A percentile compares a stretch with the other conserved stretches of the same genome.
Conservation (phyloP, 2,113 vertebrate genomes). For the Myocastor coypus region DNA sequence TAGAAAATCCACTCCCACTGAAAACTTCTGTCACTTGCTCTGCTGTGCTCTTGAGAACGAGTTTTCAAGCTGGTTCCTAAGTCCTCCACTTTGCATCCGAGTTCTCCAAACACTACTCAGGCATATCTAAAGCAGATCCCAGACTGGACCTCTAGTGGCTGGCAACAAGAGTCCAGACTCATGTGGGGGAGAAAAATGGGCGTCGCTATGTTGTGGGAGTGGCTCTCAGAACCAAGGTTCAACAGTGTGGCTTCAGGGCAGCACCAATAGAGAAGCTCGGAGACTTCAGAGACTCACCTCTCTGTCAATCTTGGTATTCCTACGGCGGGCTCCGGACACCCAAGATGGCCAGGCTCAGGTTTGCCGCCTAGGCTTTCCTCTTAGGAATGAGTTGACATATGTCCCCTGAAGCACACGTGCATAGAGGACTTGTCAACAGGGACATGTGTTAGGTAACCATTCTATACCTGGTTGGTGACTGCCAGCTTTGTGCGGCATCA, state of each 20-base stretch:
- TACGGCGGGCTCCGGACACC: background rate
- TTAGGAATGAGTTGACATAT: background rate
- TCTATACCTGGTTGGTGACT: background rate
- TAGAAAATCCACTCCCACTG: background rate
- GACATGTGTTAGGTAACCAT: background rate
- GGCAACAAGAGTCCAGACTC: background rate
- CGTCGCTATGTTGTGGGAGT: too few species aligned
- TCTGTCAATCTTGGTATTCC: too few species aligned
- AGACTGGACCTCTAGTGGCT: background rate
- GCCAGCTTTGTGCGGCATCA: background rate
- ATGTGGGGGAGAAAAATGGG: background rate
- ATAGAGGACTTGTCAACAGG: background rate
- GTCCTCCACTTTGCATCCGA: background rate
- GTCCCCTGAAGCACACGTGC: background rate
- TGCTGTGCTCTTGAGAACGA: background rate
- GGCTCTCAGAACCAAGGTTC: too few species aligned
- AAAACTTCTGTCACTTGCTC: background rate
- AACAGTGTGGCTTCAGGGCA: too few species aligned
- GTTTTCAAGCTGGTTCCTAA: conserved; percentile 5
- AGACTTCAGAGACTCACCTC: too few species aligned
- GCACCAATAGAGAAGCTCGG: too few species aligned
- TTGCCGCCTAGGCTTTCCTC: background rate
- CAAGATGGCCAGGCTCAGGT: background rate
- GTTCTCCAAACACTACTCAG: background rate
- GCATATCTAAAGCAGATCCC: background rate